These are phyloP conservation scores for Meteorus sp. DNA, from an alignment of 1,140 invertebrate species.

Conservation along the genomic window DNA sequence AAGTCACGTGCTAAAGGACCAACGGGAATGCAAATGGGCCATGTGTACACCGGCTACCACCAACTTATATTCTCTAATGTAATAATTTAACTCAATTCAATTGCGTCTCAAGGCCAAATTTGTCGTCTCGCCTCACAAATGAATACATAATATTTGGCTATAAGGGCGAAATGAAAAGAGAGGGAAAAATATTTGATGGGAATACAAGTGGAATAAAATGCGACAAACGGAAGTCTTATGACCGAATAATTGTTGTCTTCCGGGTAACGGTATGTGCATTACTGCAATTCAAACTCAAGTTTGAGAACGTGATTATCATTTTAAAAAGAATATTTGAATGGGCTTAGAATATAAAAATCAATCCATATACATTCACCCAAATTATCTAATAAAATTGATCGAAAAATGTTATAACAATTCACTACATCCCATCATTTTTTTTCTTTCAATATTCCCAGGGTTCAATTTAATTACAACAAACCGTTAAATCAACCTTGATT, in stretches of 20 bases:
- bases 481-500: constrained; percentile 1
- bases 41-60: too few species aligned
- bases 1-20: constrained; percentile 7
- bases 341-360: background rate
- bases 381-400: background rate
- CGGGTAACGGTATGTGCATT: constrained; percentile 51
- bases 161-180: background rate
- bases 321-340: too few species aligned
- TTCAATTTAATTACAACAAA: too few species aligned
- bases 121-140: background rate
- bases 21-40: too few species aligned
- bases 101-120: too few species aligned
- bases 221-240: constrained; percentile 33
- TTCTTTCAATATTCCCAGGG: too few species aligned
- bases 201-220: constrained; percentile 26
- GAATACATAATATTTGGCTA: constrained; percentile 6
- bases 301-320: constrained; percentile 10
- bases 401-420: background rate
- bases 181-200: too few species aligned
- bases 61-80: too few species aligned
- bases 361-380: too few species aligned
- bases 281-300: constrained; percentile 23
- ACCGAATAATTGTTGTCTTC: constrained; percentile 37
- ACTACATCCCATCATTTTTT: too few species aligned
- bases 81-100: too few species aligned